phyloP scores from a whole-genome alignment of 2,888 invertebrate genomes.

The Synergus gifuensis region DNA sequence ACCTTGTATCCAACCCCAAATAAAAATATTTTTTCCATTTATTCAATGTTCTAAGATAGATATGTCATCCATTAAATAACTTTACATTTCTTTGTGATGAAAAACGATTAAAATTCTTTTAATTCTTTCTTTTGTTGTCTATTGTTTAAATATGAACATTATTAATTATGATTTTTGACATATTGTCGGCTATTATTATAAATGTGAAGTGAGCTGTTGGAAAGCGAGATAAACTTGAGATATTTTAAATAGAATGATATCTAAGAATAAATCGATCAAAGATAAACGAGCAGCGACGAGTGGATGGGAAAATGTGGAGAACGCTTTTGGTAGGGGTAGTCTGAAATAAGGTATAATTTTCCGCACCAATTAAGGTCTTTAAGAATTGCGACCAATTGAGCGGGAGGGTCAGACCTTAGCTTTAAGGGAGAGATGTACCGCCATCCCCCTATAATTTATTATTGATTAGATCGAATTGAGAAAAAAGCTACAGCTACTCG shows the following conservation, averaged over 20 bases:
- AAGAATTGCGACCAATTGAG: slow-evolving; percentile 78
- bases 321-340: slow-evolving; percentile 46
- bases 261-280: slow-evolving; percentile 37
- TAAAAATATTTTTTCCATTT: not conserved
- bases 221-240: not conserved
- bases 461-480: slow-evolving; percentile 76
- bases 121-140: too few species aligned
- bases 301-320: slow-evolving; percentile 45
- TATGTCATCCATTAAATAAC: too few species aligned
- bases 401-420: slow-evolving; percentile 76
- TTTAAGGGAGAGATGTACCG: slow-evolving; percentile 71
- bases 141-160: too few species aligned
- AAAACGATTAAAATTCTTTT: too few species aligned
- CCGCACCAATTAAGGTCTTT: slow-evolving; percentile 78
- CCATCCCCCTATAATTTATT: slow-evolving; percentile 76
- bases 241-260: slow-evolving; percentile 13
- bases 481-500: slow-evolving; percentile 60
- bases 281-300: slow-evolving; percentile 42
- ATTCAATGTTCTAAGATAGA: not conserved
- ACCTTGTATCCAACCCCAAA: slow-evolving; percentile 2
- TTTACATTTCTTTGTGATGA: too few species aligned
- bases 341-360: slow-evolving; percentile 77
- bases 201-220: not conserved
- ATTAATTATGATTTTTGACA: not conserved
- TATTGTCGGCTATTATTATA: not conserved